Percentiles rank a stretch among this genome's conserved stretches.
Conservation (phyloP, 2,888 invertebrate genomes). For the Melanargia galathea region DNA sequence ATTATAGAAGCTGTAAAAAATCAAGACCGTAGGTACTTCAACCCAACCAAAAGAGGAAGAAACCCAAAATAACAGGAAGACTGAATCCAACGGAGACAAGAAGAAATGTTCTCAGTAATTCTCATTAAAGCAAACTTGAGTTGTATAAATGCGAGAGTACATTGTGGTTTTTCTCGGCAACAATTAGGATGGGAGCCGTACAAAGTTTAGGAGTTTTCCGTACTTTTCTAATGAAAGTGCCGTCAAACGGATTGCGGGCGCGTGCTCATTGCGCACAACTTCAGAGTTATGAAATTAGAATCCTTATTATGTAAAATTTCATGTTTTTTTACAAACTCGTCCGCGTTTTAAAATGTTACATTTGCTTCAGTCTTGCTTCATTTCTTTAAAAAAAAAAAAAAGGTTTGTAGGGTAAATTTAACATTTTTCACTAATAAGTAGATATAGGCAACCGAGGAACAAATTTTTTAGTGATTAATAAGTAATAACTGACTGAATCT, state of each 20-base stretch:
- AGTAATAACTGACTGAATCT: too few relatives aligned
- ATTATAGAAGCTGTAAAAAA: too few relatives aligned
- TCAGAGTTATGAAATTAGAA: constrained; percentile 28
- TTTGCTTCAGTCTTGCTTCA: constrained; percentile 12
- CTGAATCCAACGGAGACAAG: background rate
- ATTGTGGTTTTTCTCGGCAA: constrained; percentile 18
- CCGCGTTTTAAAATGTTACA: constrained; percentile 4
- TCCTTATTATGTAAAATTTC: constrained; percentile 32
- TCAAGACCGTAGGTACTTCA: too few relatives aligned
- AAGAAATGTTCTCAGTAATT: background rate
- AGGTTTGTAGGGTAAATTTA: background rate
- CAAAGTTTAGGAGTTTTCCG: constrained; percentile 28
- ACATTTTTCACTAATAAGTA: too few relatives aligned
- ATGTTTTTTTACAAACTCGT: constrained; percentile 17
- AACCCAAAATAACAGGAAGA: background rate
- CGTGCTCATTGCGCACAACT: constrained; percentile 16
- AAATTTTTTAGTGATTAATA: too few relatives aligned
- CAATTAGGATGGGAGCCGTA: constrained; percentile 23
- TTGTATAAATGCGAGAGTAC: constrained; percentile 9
- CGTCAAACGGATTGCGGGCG: constrained; percentile 27
- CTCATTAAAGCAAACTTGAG: background rate
- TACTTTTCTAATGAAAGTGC: constrained; percentile 33
- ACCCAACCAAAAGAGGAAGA: too few relatives aligned
- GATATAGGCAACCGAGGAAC: too few relatives aligned
- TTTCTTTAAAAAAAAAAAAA: background rate